These are phyloP conservation scores for Microplitis deprimator DNA, from an alignment of 2,888 invertebrate genomes.

Conservation along the genomic window DNA sequence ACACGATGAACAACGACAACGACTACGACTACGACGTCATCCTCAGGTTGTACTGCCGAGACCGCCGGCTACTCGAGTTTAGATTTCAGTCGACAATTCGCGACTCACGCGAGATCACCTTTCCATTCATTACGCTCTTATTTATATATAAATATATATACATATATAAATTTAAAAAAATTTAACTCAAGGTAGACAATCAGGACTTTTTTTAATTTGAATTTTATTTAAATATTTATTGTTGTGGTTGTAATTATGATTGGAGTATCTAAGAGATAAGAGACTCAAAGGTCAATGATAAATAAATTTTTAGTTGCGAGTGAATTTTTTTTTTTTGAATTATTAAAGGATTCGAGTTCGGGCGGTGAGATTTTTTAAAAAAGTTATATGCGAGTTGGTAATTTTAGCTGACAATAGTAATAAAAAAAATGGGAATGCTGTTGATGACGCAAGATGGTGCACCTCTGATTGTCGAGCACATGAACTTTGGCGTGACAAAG, in stretches of 20 bases:
- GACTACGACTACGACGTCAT: constrained; percentile 54
- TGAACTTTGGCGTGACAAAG: constrained; percentile 54
- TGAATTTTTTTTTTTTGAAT: background rate
- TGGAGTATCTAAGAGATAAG: background rate
- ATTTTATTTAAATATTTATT: background rate
- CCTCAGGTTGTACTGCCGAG: constrained; percentile 64
- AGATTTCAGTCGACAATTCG: constrained; percentile 68
- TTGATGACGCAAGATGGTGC: constrained; percentile 63
- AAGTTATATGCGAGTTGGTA: background rate
- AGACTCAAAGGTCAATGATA: constrained; percentile 20
- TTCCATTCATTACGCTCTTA: constrained; percentile 41
- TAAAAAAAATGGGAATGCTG: constrained; percentile 67
- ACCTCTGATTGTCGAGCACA: constrained; percentile 56
- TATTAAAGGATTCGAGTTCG: background rate
- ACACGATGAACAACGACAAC: constrained; percentile 51
- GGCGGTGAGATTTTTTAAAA: background rate
- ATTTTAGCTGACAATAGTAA: constrained; percentile 15
- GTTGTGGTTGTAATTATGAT: background rate
- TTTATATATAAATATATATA: no score
- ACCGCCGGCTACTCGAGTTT: constrained; percentile 64
- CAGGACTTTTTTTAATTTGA: background rate
- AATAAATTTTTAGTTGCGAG: constrained; percentile 1
- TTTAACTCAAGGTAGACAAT: background rate
- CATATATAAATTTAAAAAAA: no score
- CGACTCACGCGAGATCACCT: constrained; percentile 62